Evolutionary conservation across 1,140 invertebrate genomes (phyloP), one percentile per base, ranked within the genome.

Genomic region (Anadara kagoshimensis): DNA sequence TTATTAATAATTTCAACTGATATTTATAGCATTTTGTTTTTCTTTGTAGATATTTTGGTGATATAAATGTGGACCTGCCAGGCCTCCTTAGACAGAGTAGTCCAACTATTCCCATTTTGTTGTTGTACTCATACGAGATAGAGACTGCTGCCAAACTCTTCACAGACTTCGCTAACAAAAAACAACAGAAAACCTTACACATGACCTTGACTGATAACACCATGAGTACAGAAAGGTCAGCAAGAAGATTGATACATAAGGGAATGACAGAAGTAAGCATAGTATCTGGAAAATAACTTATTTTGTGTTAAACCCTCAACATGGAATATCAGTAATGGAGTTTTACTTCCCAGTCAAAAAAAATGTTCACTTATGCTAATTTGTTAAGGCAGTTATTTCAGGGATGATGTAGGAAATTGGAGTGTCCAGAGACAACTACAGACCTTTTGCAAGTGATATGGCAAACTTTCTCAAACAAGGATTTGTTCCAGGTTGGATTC

Each of bases 71-170:
- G 24, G 87, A 88, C 58, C 68, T 87, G 16, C 73, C 81, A n/a
- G 70, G 75, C 14, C 73, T 87, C 64, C 49, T 85, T 2, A 62
- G 74, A 58, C 86, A 88, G 80, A 87, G 86, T 58, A 78, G 72
- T 16, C 70, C 84, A 0, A 80, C 62, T 18, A 82, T 81, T 4
- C 87, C 87, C 16, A 85, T 89, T 51, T 75, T 89, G 43, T 70
- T 89, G 43, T 62, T 88, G 65, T 87, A 86, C 56, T 62, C 59
- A 20, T 74, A 69, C 51, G 87, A 88, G 70, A 73, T 78, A 16
- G 85, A 88, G 62, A 73, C 76, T 14, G 83, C 85, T 8, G 41
- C 79, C 56, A 87, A 80, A 57, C 63, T 87, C 18, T 87, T 89
- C 56, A 74, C 68, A 11, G 86, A 87, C 57, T 88, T 86, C 71